Evolutionary conservation across 1,140 invertebrate species (phyloP).

Genomic region (Antheraea pernyi): DNA sequence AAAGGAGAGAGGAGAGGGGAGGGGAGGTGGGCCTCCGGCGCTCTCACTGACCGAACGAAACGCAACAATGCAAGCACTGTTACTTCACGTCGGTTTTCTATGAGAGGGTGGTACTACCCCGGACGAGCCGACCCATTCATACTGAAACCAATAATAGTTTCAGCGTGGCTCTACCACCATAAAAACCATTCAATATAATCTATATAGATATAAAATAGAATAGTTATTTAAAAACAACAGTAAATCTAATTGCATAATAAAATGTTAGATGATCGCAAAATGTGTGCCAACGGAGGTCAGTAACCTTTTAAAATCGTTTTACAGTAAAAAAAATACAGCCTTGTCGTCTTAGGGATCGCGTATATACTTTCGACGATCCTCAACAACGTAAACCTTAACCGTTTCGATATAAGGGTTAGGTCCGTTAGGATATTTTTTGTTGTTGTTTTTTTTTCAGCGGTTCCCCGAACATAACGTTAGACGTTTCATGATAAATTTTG

Average conservation of each 20-base stretch:
- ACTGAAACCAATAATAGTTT: no score
- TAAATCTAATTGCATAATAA: slow-evolving; percentile 7
- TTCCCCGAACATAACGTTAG: slow-evolving; percentile 30
- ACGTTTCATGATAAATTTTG: no score
- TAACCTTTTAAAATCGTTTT: slow-evolving; percentile 42
- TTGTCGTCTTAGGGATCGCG: slow-evolving; percentile 22
- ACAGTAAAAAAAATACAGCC: slow-evolving; percentile 44
- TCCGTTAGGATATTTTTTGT: slow-evolving; percentile 31
- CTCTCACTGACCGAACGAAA: no score
- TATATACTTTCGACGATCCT: background rate
- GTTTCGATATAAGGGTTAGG: slow-evolving; percentile 31
- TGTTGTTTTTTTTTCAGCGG: slow-evolving; percentile 59
- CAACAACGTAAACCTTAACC: slow-evolving; percentile 27
- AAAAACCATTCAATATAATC: no score
- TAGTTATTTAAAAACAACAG: background rate
- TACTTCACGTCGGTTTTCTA: no score
- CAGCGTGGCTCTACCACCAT: no score
- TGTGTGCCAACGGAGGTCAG: slow-evolving; percentile 45
- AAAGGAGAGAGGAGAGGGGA: no score
- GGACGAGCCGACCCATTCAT: no score
- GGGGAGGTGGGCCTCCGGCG: no score
- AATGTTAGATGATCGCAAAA: slow-evolving; percentile 7
- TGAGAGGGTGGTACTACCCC: no score
- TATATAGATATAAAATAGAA: no score
- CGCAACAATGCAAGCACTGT: no score